These are phyloP conservation scores for Geopemphigus sp. DNA, from an alignment of 1,140 invertebrate genomes.

Conservation along the genomic window DNA sequence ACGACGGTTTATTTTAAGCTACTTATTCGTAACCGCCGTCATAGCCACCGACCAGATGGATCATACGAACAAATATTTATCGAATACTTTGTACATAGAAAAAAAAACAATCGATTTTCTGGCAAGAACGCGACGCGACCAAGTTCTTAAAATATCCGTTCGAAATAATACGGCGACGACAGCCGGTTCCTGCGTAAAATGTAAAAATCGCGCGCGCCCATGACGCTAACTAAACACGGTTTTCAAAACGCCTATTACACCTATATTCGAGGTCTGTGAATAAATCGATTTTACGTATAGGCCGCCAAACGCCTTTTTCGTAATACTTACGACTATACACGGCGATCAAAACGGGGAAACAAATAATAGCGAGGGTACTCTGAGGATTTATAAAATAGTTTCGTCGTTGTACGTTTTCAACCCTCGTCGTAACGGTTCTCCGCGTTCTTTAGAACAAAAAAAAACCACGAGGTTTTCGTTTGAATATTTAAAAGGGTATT, in stretches of 20 bases:
- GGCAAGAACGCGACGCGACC: neutral
- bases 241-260: neutral
- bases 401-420: too few relatives aligned
- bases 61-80: slow-evolving; percentile 27
- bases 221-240: too few relatives aligned
- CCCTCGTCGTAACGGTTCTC: too few relatives aligned
- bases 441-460: too few relatives aligned
- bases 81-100: slow-evolving; percentile 35
- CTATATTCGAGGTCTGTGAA: neutral
- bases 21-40: slow-evolving; percentile 7
- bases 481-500: too few relatives aligned
- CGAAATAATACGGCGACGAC: slow-evolving; percentile 24
- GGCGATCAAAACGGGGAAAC: too few relatives aligned
- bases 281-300: slow-evolving; percentile 8
- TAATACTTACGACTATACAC: neutral
- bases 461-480: too few relatives aligned
- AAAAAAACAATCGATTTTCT: slow-evolving; percentile 49
- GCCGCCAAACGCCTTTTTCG: neutral
- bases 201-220: neutral
- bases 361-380: too few relatives aligned
- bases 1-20: slow-evolving; percentile 40
- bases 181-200: too few relatives aligned
- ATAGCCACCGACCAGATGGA: slow-evolving; percentile 32
- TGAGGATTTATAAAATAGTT: too few relatives aligned
- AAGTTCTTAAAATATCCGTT: slow-evolving; percentile 46